phyloP scores from a whole-genome alignment of 2,113 vertebrate species.

The Thalassoma bifasciatum region DNA sequence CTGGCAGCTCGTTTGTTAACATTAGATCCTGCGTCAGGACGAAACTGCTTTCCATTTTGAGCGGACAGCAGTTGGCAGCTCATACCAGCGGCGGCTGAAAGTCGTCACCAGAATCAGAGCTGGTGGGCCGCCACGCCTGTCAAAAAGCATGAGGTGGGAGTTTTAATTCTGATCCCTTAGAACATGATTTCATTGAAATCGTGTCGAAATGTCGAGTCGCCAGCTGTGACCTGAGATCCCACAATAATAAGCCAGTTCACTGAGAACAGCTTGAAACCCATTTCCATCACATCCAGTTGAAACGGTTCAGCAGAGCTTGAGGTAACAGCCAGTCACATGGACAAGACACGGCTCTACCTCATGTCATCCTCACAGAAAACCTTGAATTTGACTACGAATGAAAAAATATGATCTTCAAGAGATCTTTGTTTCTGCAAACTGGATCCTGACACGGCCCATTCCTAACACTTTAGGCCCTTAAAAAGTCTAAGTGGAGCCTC shows the following conservation, averaged over 20 bases:
- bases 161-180: background rate
- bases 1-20: constrained; percentile 75
- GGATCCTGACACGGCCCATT: too few relatives aligned
- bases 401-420: too few relatives aligned
- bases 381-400: too few relatives aligned
- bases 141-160: background rate
- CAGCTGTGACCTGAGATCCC: background rate
- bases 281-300: background rate
- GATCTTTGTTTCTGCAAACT: too few relatives aligned
- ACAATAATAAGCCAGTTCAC: background rate
- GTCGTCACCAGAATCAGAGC: background rate
- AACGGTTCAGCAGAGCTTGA: too few relatives aligned
- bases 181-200: background rate
- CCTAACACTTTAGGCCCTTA: too few relatives aligned
- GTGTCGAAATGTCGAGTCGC: background rate
- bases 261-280: background rate
- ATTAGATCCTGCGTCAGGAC: constrained; percentile 38
- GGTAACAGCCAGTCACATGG: too few relatives aligned
- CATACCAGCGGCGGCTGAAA: background rate
- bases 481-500: too few relatives aligned
- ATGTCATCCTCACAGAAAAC: too few relatives aligned
- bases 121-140: background rate
- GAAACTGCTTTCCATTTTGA: constrained; percentile 44
- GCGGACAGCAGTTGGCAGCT: constrained; percentile 24
- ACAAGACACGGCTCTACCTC: too few relatives aligned